Conservation (phyloP, 1,140 invertebrate species). For the Drosophila insularis region DNA sequence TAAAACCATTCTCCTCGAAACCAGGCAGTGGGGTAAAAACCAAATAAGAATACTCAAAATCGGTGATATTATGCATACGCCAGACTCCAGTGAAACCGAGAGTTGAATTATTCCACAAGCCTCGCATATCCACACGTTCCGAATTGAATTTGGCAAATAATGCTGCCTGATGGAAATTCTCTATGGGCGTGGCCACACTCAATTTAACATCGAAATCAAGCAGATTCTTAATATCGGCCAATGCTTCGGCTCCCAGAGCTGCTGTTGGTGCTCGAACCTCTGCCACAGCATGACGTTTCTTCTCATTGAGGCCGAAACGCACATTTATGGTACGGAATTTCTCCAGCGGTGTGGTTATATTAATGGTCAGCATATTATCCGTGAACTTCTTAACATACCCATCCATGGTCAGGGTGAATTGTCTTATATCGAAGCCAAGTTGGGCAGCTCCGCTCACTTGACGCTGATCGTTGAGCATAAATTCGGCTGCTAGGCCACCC, state of each 20-base stretch:
- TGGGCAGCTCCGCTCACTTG: constrained; percentile 86
- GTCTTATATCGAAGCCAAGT: constrained; percentile 87
- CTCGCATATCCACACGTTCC: constrained; percentile 86
- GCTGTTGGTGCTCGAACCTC: constrained; percentile 86
- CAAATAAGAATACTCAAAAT: constrained; percentile 90
- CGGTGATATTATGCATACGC: constrained; percentile 86
- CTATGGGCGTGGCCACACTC: constrained; percentile 88
- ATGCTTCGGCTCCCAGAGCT: constrained; percentile 87
- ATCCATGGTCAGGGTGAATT: constrained; percentile 86
- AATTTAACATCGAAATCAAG: constrained; percentile 89
- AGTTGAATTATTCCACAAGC: constrained; percentile 88
- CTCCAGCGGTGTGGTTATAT: constrained; percentile 88
- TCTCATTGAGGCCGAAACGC: constrained; percentile 88
- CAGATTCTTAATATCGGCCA: constrained; percentile 84
- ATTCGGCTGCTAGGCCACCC: constrained; percentile 86
- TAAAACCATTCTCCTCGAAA: constrained; percentile 88
- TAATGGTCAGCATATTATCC: constrained; percentile 87
- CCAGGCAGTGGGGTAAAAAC: constrained; percentile 89
- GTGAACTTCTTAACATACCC: constrained; percentile 86
- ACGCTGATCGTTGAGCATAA: constrained; percentile 85
- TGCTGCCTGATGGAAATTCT: constrained; percentile 86
- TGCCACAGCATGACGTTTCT: constrained; percentile 87
- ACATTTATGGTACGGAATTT: constrained; percentile 86
- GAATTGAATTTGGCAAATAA: constrained; percentile 62
- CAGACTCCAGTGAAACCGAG: constrained; percentile 90